Percentiles rank a stretch among this genome's conserved stretches.
phyloP scores from a whole-genome alignment of 2,888 invertebrate species.

The Phyllotreta striolata region DNA sequence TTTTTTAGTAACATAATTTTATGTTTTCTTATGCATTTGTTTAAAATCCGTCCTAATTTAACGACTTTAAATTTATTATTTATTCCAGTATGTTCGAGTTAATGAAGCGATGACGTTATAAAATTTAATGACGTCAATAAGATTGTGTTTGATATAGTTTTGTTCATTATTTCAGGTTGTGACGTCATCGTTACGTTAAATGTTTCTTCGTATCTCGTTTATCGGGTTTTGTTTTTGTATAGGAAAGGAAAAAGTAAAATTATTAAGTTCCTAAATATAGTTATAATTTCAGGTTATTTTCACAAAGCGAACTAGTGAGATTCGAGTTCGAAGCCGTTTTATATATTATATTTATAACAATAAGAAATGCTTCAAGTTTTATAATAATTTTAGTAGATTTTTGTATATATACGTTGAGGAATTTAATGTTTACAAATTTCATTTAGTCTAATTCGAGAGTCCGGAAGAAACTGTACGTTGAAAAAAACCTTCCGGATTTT shows the following conservation, averaged over 20 bases:
- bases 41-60: background rate
- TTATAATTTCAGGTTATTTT: too few species aligned
- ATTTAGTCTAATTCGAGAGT: conserved; percentile 3
- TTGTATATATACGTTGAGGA: conserved; percentile 22
- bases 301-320: conserved; percentile 6
- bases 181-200: too few species aligned
- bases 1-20: background rate
- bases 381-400: conserved; percentile 19
- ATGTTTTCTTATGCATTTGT: background rate
- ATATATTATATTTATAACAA: conserved; percentile 13
- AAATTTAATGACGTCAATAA: too few species aligned
- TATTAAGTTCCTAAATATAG: too few species aligned
- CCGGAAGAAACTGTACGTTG: background rate
- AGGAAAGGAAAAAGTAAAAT: too few species aligned
- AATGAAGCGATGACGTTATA: too few species aligned
- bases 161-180: too few species aligned
- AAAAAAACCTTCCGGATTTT: conserved; percentile 6
- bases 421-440: conserved; percentile 17
- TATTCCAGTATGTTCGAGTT: too few species aligned
- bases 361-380: conserved; percentile 16
- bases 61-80: too few species aligned
- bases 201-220: too few species aligned
- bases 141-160: too few species aligned
- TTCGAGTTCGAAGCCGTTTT: conserved; percentile 13
- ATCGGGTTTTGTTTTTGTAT: too few species aligned